Conservation (phyloP, 2,113 vertebrate species). For the Promerops cafer region DNA sequence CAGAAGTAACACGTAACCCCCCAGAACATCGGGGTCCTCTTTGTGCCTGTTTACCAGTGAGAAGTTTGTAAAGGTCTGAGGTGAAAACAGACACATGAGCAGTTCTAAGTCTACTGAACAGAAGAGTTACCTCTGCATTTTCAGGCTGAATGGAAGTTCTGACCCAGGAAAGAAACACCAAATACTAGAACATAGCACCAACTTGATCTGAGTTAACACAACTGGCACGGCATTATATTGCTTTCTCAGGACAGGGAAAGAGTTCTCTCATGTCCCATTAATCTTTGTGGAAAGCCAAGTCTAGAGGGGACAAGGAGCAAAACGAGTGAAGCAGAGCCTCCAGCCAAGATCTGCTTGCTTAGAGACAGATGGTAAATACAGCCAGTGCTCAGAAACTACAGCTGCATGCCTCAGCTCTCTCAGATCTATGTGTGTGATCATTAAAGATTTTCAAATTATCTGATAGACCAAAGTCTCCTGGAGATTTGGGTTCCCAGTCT, state of each 20-base stretch:
- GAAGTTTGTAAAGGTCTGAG: not conserved
- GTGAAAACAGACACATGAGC: not conserved
- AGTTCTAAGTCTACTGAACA: not conserved
- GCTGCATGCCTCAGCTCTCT: conserved; percentile 57
- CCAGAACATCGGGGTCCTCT: not conserved
- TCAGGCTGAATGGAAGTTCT: not conserved
- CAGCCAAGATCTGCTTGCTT: conserved; percentile 64
- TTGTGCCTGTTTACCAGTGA: not conserved
- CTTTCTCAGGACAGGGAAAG: not conserved
- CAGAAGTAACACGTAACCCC: conserved; percentile 13
- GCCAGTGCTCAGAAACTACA: conserved; percentile 57
- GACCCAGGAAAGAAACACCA: not conserved
- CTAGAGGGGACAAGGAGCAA: conserved; percentile 11
- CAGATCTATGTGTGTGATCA: conserved; percentile 75
- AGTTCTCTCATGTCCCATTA: conserved; percentile 32
- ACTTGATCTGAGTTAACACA: not conserved
- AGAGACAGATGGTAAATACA: conserved; percentile 72
- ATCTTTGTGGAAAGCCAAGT: conserved; percentile 26
- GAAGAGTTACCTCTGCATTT: not conserved
- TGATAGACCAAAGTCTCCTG: conserved; percentile 49
- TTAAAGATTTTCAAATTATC: conserved; percentile 53
- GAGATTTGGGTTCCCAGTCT: conserved; percentile 41
- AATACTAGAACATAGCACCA: not conserved
- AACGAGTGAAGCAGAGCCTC: not conserved
- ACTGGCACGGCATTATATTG: not conserved